Percentiles rank a stretch among this genome's conserved stretches.
phyloP scores from a whole-genome alignment of 2,888 invertebrate species.

The Andrena bucephala region DNA sequence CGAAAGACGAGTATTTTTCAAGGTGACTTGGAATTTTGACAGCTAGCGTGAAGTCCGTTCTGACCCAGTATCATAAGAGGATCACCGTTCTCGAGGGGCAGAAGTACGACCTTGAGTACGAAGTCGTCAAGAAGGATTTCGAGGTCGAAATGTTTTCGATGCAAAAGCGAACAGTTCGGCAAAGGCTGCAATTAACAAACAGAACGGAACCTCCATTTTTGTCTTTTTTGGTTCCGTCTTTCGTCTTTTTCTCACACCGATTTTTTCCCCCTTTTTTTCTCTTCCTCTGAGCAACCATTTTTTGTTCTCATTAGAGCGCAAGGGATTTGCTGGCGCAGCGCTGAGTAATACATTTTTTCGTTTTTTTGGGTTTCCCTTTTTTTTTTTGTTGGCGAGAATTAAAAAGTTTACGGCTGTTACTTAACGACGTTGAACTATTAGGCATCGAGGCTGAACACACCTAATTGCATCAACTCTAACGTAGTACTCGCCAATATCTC shows the following conservation, averaged over 20 bases:
- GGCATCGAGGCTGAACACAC: constrained; percentile 57
- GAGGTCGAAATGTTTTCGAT: constrained; percentile 89
- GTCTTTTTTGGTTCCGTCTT: constrained; percentile 22
- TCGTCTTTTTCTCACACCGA: constrained; percentile 21
- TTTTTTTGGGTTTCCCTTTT: neutral
- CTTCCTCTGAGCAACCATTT: constrained; percentile 14
- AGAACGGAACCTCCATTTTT: constrained; percentile 11
- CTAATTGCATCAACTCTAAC: constrained; percentile 63
- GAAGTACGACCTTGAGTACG: constrained; percentile 99
- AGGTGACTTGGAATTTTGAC: constrained; percentile 79
- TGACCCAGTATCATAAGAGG: constrained; percentile 93
- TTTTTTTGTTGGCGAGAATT: constrained; percentile 11
- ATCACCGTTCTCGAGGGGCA: constrained; percentile 93
- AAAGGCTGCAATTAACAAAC: constrained; percentile 48
- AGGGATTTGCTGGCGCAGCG: constrained; percentile 40
- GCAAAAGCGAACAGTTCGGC: constrained; percentile 39
- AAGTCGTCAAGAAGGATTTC: constrained; percentile 97
- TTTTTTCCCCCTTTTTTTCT: constrained; percentile 24
- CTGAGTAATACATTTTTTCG: constrained; percentile 6
- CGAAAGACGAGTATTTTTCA: constrained; percentile 51
- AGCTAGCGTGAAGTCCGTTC: constrained; percentile 90
- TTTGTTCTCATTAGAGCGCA: constrained; percentile 43
- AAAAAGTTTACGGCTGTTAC: constrained; percentile 40
- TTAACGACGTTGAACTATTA: constrained; percentile 44
- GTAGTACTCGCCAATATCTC: constrained; percentile 52